A percentile compares a stretch with the other conserved stretches of the same genome.
Evolutionary conservation across 2,797 vertebrate species (phyloP).

Genomic region (Diplodus sargus): DNA sequence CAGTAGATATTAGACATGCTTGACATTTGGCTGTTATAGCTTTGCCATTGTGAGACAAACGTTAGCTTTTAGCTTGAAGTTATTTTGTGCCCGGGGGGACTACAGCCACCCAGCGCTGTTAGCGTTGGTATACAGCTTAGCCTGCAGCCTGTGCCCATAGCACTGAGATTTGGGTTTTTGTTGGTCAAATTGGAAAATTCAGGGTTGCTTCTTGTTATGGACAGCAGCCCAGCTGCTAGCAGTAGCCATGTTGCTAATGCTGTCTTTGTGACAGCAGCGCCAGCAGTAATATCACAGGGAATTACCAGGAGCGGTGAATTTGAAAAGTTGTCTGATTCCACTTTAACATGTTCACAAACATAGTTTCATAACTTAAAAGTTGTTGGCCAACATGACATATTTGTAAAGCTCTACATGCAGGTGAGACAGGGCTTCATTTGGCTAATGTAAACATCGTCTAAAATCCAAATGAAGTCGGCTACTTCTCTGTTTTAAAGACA

Average conservation of each 20-base stretch:
- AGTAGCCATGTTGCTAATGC: too few relatives aligned
- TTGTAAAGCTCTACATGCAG: neutral
- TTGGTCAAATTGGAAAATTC: too few relatives aligned
- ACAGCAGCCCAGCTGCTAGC: too few relatives aligned
- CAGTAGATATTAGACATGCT: neutral
- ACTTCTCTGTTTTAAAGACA: neutral
- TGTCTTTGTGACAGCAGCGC: too few relatives aligned
- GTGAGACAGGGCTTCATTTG: neutral
- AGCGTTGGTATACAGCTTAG: neutral
- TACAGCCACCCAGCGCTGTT: neutral
- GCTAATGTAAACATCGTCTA: conserved; percentile 6
- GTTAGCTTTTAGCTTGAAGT: too few relatives aligned
- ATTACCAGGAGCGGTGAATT: too few relatives aligned
- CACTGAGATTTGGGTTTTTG: too few relatives aligned
- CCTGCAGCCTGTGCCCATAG: too few relatives aligned
- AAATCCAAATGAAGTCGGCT: conserved; percentile 14
- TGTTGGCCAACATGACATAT: neutral
- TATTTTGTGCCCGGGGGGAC: neutral
- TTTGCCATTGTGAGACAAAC: neutral
- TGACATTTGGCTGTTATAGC: neutral
- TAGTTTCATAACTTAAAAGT: neutral
- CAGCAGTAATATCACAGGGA: too few relatives aligned
- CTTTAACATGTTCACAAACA: neutral
- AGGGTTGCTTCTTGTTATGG: too few relatives aligned
- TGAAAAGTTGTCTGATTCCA: neutral